Evolutionary conservation across 1,140 invertebrate species (phyloP).

Genomic region (Drosophila tristis): DNA sequence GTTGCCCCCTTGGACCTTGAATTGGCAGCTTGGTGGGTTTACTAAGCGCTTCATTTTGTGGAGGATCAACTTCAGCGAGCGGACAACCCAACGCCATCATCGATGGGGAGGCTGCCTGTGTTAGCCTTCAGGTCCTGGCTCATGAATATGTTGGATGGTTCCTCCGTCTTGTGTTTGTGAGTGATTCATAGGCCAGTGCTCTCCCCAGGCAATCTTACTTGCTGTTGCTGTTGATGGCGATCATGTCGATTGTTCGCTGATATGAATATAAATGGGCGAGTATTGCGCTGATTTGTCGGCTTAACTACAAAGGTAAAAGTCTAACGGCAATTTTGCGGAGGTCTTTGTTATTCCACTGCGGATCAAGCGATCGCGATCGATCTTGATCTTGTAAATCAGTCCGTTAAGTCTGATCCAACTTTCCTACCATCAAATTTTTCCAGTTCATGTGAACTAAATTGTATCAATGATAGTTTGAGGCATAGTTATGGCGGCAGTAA

Average conservation of each 20-base stretch:
- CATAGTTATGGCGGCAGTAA: neutral
- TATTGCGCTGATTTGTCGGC: constrained; percentile 70
- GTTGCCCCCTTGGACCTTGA: constrained; percentile 17
- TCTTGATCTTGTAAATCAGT: constrained; percentile 51
- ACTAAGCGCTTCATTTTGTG: constrained; percentile 11
- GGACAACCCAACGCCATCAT: neutral
- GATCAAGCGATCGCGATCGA: constrained; percentile 34
- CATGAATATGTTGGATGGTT: constrained; percentile 25
- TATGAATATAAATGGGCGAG: constrained; percentile 65
- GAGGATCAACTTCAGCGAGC: constrained; percentile 15
- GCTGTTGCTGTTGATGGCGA: constrained; percentile 37
- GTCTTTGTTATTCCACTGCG: constrained; percentile 21
- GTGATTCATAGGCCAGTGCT: constrained; percentile 63
- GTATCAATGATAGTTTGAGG: neutral
- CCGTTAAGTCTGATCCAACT: constrained; percentile 8
- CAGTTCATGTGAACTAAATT: neutral
- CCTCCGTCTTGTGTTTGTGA: constrained; percentile 35
- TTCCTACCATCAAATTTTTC: neutral
- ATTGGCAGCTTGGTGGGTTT: neutral
- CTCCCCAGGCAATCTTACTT: constrained; percentile 41
- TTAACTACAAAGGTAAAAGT: constrained; percentile 68
- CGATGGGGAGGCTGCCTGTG: constrained; percentile 3
- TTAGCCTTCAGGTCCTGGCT: constrained; percentile 17
- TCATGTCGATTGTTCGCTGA: constrained; percentile 69
- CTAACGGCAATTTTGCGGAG: constrained; percentile 65